A percentile compares a stretch with the other conserved stretches of the same genome.
Conservation (phyloP, 2,113 vertebrate species). For the Tyrannus savana region DNA sequence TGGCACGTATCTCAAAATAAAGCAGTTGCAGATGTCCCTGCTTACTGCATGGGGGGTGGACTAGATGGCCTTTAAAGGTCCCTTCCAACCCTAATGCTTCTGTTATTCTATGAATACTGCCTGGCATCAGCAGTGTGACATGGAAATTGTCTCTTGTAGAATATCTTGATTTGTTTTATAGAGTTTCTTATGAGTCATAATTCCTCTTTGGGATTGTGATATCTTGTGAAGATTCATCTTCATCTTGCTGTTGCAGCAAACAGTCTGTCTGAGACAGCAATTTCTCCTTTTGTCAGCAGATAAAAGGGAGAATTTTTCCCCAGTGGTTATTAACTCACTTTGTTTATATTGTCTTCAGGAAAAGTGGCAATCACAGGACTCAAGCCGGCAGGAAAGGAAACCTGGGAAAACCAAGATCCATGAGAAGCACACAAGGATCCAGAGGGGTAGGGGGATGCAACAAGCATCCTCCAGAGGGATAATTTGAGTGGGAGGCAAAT, state of each 20-base stretch:
- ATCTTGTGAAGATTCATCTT: background rate
- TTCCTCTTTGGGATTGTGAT: background rate
- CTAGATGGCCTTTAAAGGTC: background rate
- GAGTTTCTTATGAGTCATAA: background rate
- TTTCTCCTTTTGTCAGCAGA: background rate
- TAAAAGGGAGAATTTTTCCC: background rate
- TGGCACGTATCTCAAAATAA: background rate
- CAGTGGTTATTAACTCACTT: background rate
- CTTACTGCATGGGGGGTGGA: background rate
- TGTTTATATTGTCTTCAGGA: background rate
- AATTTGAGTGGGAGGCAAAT: background rate
- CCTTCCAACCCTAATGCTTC: fast-evolving
- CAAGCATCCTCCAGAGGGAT: fast-evolving
- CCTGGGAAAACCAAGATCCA: background rate
- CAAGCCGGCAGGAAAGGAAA: background rate
- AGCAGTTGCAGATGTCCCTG: background rate
- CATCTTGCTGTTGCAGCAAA: background rate
- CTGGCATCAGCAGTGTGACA: background rate
- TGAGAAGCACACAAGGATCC: background rate
- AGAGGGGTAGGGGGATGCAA: background rate
- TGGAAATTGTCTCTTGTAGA: background rate
- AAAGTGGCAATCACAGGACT: background rate
- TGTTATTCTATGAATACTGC: background rate
- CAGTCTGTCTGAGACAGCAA: background rate
- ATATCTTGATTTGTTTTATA: background rate